A percentile compares a stretch with the other conserved stretches of the same genome.
These are phyloP conservation scores for Arbacia lixula DNA, from an alignment of 53 echinoderm and acorn worm species.

Conservation along the genomic window DNA sequence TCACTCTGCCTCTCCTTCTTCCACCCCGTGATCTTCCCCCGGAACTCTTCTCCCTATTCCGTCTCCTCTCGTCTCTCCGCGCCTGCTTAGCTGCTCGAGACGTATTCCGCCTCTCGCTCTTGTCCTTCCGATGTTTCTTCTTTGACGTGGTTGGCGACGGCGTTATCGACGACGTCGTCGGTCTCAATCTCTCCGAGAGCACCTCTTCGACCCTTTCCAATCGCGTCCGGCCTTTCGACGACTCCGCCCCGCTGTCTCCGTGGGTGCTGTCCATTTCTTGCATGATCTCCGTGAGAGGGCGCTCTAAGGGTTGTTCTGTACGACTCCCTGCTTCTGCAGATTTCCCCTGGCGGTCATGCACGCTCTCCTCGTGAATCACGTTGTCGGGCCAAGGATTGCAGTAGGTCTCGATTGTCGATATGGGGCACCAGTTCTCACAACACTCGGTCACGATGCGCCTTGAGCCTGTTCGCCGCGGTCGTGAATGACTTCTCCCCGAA, in stretches of 20 bases:
- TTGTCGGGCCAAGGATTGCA: conserved; percentile 50
- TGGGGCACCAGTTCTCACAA: conserved; percentile 51
- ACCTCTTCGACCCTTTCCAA: not conserved
- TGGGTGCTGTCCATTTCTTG: conserved; percentile 4
- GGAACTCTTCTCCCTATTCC: conserved; percentile 31
- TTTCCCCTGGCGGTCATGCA: conserved; percentile 23
- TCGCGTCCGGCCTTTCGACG: not conserved
- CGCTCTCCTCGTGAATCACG: not conserved
- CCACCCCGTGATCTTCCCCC: conserved; percentile 10
- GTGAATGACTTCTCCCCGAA: not conserved
- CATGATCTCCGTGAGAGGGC: conserved; percentile 20
- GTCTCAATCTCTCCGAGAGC: conserved; percentile 4
- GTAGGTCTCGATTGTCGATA: conserved; percentile 42
- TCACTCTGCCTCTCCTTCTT: conserved; percentile 2
- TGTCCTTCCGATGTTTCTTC: conserved; percentile 18
- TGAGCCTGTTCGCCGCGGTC: conserved; percentile 9
- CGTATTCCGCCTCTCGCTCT: conserved; percentile 47
- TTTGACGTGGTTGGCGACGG: not conserved
- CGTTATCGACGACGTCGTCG: not conserved
- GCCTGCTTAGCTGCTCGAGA: conserved; percentile 12
- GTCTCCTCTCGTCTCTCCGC: conserved; percentile 31
- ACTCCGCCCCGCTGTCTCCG: not conserved
- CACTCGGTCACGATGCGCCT: conserved; percentile 65
- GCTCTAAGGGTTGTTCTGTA: not conserved
- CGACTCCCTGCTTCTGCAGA: conserved; percentile 6